phyloP scores from a whole-genome alignment of 2,797 vertebrate genomes.

The Gephyroberyx darwinii region DNA sequence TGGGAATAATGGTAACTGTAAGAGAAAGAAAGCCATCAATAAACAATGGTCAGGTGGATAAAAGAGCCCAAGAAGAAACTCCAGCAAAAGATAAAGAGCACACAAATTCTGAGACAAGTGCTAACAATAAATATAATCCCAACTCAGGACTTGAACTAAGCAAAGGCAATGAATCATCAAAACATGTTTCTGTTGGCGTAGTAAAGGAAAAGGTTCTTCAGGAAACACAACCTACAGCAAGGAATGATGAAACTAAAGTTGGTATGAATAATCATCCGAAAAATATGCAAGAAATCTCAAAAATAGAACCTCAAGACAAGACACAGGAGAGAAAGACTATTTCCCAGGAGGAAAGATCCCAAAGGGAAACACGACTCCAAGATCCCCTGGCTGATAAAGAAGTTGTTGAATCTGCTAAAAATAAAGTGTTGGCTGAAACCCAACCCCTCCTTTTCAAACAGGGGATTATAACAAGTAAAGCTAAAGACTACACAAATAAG shows the following conservation, averaged over 20 bases:
- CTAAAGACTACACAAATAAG: slow-evolving; percentile 39
- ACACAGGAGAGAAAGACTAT: slow-evolving; percentile 20
- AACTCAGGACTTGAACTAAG: slow-evolving; percentile 33
- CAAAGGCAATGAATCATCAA: slow-evolving; percentile 36
- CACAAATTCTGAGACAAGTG: slow-evolving; percentile 30
- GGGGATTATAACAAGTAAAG: slow-evolving; percentile 38
- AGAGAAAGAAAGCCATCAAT: slow-evolving; percentile 53
- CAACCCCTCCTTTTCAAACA: slow-evolving; percentile 55
- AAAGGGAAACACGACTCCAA: slow-evolving; percentile 46
- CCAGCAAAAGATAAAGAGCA: slow-evolving; percentile 29
- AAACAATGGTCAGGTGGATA: slow-evolving; percentile 16
- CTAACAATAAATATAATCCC: slow-evolving; percentile 9
- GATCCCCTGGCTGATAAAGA: slow-evolving; percentile 46
- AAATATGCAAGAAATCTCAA: slow-evolving; percentile 38
- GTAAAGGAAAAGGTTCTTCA: slow-evolving; percentile 3
- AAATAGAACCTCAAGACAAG: slow-evolving; percentile 26
- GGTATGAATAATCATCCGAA: slow-evolving; percentile 19
- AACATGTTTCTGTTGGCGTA: slow-evolving; percentile 36
- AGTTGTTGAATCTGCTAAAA: slow-evolving; percentile 58
- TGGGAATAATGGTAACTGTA: slow-evolving; percentile 73
- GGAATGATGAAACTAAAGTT: slow-evolving; percentile 34
- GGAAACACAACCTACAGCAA: slow-evolving; percentile 23
- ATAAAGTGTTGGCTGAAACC: slow-evolving; percentile 64
- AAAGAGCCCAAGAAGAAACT: slow-evolving; percentile 24
- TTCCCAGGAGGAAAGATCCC: slow-evolving; percentile 30